Evolutionary conservation across 2,888 invertebrate species (phyloP).

Genomic region (Nomada flava): DNA sequence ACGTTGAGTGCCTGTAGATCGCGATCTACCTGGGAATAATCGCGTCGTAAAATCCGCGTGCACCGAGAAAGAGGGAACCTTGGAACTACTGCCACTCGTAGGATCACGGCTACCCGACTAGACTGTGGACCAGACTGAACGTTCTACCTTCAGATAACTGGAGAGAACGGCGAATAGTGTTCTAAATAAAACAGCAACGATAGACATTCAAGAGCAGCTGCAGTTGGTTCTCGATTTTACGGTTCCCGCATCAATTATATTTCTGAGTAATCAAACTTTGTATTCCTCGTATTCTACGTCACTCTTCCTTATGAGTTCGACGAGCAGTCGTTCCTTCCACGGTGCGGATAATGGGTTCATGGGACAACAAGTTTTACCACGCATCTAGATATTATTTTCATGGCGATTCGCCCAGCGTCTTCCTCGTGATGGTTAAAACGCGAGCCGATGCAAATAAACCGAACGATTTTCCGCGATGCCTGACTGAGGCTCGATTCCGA

Average conservation of each 20-base stretch:
- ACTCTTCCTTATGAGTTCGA: too few species aligned
- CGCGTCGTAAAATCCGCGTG: slow-evolving; percentile 5
- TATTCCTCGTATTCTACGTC: too few species aligned
- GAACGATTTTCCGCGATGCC: slow-evolving; percentile 63
- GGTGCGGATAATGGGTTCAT: too few species aligned
- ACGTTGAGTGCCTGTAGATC: slow-evolving; percentile 3
- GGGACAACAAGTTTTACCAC: too few species aligned
- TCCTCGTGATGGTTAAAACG: slow-evolving; percentile 32
- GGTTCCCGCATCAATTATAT: too few species aligned
- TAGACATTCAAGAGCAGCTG: too few species aligned
- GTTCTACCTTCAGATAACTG: neutral
- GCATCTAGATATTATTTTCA: too few species aligned
- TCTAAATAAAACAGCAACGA: too few species aligned
- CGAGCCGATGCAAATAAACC: slow-evolving; percentile 62
- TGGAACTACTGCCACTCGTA: neutral
- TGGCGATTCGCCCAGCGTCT: slow-evolving; percentile 10
- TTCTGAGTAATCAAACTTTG: too few species aligned
- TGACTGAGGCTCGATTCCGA: slow-evolving; percentile 54
- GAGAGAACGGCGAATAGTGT: neutral
- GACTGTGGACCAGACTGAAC: neutral
- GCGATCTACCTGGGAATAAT: slow-evolving; percentile 5
- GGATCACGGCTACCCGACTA: neutral
- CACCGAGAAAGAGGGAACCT: neutral
- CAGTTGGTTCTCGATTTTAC: too few species aligned
- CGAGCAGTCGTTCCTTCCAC: too few species aligned